These are phyloP conservation scores for Pocillopora verrucosa DNA, from an alignment of 64 coral and sea anemone genomes.

Conservation along the genomic window DNA sequence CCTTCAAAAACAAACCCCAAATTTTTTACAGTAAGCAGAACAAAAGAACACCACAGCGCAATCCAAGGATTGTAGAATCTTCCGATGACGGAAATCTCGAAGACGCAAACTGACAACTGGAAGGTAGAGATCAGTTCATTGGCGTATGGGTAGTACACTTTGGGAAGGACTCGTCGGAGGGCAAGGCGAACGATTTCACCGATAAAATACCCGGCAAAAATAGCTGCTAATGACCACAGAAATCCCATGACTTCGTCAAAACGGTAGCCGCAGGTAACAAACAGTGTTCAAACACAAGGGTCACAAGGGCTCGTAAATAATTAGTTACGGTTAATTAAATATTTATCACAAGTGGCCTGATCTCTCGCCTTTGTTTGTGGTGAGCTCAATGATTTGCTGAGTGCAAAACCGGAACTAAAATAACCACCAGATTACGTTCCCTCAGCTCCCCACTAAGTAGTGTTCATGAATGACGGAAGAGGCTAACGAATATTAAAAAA, in stretches of 20 bases:
- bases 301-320: too few species aligned
- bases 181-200: constrained; percentile 64
- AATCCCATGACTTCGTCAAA: constrained; percentile 51
- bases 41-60: constrained; percentile 71
- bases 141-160: constrained; percentile 39
- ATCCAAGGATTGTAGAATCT: constrained; percentile 75
- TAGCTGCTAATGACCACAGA: constrained; percentile 73
- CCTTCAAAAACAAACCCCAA: constrained; percentile 77
- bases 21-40: constrained; percentile 71
- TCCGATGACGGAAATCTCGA: constrained; percentile 83
- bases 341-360: too few species aligned
- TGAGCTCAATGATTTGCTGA: too few species aligned
- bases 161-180: constrained; percentile 29
- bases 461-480: not conserved
- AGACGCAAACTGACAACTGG: constrained; percentile 75
- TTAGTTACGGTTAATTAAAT: too few species aligned
- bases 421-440: not conserved
- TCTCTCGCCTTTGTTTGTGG: too few species aligned
- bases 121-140: constrained; percentile 85
- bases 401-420: not conserved
- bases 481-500: too few species aligned
- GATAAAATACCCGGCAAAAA: constrained; percentile 54
- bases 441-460: not conserved
- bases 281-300: not conserved
- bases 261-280: not conserved